Base-by-base conservation (phyloP, 2,797 vertebrate species). In the Xenopus petersii region DNA sequence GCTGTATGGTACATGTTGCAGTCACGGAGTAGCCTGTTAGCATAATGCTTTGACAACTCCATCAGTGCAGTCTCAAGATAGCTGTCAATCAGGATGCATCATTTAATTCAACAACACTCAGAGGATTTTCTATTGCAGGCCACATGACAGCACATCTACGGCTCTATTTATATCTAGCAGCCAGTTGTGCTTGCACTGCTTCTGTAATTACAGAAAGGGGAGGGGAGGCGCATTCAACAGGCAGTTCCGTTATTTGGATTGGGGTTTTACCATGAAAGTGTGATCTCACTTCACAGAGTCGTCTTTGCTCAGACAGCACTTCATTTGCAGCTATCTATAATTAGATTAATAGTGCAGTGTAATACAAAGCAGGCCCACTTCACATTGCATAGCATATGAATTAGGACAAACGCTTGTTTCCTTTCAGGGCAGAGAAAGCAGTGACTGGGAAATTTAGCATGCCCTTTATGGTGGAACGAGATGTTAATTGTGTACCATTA, bases 401-500 rank as follows among this genome's bases (percentile, higher is more conserved):
- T 91, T 93, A 93, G 91, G 90, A 94, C 93, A 94, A 95, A 96
- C 94, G 92, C 91, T 93, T 93, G 93, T 91, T 92, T 93, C 90
- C 88, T 91, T 95, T 94, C 91, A 90, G 94, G 91, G 89, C 93
- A 93, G 91, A 92, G 92, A 93, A 92, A 91, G 92, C 89, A 90
- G 87, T 89, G 91, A 89, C 87, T 92, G 85, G 93, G 92, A 92
- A 93, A 92, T 94, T 97, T 95, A 95, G 94, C 94, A 91, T 93
- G 93, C 89, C 92, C 93, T 97, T 98, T 95, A 94, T 94, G 92
- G 92, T 88, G 91, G 92, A 93, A 94, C 94, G 91, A 94, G 95
- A 98, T 96, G 96, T 95, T 98, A 99, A 99, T 98, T 97, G 96
- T 95, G 93, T 93, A 93, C 94, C 94, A 96, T 97, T 98, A 97